These are phyloP conservation scores for Artibeus jamaicensis DNA, from an alignment of 2,797 vertebrate species.

Conservation along the genomic window DNA sequence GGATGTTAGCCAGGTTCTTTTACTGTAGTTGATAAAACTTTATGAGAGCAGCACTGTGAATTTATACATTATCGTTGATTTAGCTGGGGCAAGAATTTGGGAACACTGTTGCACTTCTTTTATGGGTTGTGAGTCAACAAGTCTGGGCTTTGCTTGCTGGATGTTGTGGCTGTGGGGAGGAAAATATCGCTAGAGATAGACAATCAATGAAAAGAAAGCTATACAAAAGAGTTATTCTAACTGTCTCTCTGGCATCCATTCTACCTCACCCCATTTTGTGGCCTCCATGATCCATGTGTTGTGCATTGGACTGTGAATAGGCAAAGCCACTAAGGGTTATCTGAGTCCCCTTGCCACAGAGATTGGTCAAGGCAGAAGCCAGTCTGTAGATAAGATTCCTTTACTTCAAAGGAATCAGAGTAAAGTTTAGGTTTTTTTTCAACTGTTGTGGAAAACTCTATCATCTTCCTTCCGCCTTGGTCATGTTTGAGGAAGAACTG, in stretches of 20 bases:
- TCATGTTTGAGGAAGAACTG: not conserved
- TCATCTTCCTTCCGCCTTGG: not conserved
- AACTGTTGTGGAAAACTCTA: not conserved
- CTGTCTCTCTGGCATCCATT: not conserved
- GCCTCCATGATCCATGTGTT: not conserved
- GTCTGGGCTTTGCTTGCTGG: not conserved
- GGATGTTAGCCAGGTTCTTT: slow-evolving; percentile 38
- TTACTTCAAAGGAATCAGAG: not conserved
- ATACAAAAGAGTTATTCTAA: not conserved
- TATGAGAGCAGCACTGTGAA: not conserved
- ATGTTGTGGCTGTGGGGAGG: not conserved
- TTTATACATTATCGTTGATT: not conserved
- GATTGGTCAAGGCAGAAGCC: not conserved
- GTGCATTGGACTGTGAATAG: not conserved
- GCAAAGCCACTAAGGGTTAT: not conserved
- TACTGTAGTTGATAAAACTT: slow-evolving; percentile 29
- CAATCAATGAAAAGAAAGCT: not conserved
- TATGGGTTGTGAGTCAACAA: not conserved
- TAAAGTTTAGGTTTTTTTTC: not conserved
- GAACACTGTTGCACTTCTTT: not conserved
- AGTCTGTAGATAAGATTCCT: not conserved
- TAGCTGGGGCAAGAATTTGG: slow-evolving; percentile 29
- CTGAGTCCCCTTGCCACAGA: not conserved
- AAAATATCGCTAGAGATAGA: not conserved
- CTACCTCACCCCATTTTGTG: not conserved